Evolutionary conservation across 2,888 invertebrate species (phyloP).

Genomic region (Nemotelus pantherinus): DNA sequence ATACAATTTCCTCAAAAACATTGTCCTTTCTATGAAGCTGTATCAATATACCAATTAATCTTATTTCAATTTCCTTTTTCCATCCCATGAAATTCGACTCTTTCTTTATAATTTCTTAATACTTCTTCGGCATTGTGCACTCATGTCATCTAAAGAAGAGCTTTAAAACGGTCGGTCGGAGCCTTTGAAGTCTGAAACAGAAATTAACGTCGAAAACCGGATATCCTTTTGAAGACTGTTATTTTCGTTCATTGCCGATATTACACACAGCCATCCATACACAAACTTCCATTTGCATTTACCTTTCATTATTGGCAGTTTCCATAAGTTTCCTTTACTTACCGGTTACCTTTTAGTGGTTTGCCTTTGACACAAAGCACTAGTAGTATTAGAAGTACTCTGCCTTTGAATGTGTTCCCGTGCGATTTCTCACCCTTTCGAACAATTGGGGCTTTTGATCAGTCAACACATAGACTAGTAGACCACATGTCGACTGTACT

Average conservation of each 20-base stretch:
- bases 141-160: no score
- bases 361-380: not conserved
- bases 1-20: no score
- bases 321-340: conserved; percentile 13
- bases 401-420: not conserved
- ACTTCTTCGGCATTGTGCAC: no score
- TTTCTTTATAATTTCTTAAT: no score
- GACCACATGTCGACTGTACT: conserved; percentile 12
- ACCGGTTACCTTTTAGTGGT: conserved; percentile 16
- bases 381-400: no score
- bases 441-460: conserved; percentile 17
- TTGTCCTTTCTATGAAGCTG: no score
- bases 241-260: not conserved
- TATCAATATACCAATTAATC: no score
- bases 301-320: conserved; percentile 22
- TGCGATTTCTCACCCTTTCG: not conserved
- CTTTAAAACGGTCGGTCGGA: no score
- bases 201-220: conserved; percentile 15
- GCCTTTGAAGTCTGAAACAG: conserved; percentile 31
- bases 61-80: no score
- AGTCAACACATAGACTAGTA: conserved; percentile 2
- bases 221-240: conserved; percentile 25
- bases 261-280: no score
- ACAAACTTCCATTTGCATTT: conserved; percentile 14
- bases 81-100: no score